Base-by-base conservation (phyloP, 2,888 invertebrate species). In the Athetis lepigone region DNA sequence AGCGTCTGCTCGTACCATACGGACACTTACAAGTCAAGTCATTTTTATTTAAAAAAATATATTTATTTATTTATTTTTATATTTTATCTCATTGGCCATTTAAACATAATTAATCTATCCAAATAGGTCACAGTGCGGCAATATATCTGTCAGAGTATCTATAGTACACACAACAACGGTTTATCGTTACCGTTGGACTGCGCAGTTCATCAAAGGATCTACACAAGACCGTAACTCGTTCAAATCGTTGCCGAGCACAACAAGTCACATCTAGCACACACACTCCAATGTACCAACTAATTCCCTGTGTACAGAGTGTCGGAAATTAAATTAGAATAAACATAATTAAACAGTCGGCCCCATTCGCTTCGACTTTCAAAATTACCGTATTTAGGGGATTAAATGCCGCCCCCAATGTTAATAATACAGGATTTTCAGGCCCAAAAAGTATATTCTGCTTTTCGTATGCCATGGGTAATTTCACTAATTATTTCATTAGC, bases 281-380 rank as follows among this genome's bases (percentile, higher is more conserved):
- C 60, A 57, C 29, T 43, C 37, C 37, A 36, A n/a, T 39, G 29
- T 47, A 52, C 40, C 66, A 75, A 65, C 80, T 82, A 81, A 84
- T 81, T 78, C 83, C 51, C 57, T 63, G 80, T 84, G 79, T 81
- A 83, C 82, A 80, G 79, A 85, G 86, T 88, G 87, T 85, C 77
- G 86, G 84, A 87, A 90, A 89, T 91, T 89, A 90, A 92, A 91
- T 92, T 90, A 88, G 83, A 90, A 91, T 91, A 91, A 92, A 90
- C 88, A 90, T 90, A 91, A 91, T 92, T 89, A 90, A 90, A 86
- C 88, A 88, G 87, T 88, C 82, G 85, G 84, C 88, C 87, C 83
- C 85, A 87, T 89, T 89, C 80, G 84, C 79, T 88, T 87, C 85
- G 83, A 88, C 87, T 89, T 87, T 77, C 86, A 85, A 87, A 90